phyloP scores from a whole-genome alignment of 2,888 invertebrate species.

The Polyommatus iphigenia region DNA sequence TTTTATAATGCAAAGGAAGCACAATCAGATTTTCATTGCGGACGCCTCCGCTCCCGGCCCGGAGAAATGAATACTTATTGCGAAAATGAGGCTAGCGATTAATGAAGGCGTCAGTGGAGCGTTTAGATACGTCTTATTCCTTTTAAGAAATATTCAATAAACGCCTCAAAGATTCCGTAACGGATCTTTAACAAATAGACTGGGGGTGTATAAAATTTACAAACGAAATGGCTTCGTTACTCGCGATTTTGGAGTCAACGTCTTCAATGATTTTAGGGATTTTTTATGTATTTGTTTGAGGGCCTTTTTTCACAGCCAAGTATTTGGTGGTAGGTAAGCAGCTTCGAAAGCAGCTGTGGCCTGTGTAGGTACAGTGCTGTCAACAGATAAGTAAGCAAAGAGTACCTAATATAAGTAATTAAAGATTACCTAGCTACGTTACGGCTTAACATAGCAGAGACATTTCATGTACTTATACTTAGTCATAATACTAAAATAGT shows the following conservation, averaged over 20 bases:
- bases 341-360: no score
- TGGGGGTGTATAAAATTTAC: slow-evolving; percentile 30
- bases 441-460: no score
- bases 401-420: no score
- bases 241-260: not conserved
- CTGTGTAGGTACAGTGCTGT: no score
- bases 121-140: slow-evolving; percentile 67
- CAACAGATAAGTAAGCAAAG: no score
- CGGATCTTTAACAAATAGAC: slow-evolving; percentile 38
- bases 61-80: slow-evolving; percentile 76
- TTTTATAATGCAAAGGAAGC: slow-evolving; percentile 74
- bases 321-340: no score
- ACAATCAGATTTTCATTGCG: slow-evolving; percentile 75
- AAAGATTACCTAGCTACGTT: no score
- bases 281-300: not conserved
- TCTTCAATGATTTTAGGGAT: not conserved
- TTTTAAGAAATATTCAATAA: slow-evolving; percentile 75
- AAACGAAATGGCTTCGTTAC: slow-evolving; percentile 17
- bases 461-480: no score
- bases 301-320: no score
- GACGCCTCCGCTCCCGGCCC: slow-evolving; percentile 44
- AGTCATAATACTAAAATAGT: no score
- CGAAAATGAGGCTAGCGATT: slow-evolving; percentile 71
- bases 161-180: slow-evolving; percentile 51
- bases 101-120: slow-evolving; percentile 66